Conservation (phyloP, 2,113 vertebrate genomes). For the Myxocyprinus asiaticus region DNA sequence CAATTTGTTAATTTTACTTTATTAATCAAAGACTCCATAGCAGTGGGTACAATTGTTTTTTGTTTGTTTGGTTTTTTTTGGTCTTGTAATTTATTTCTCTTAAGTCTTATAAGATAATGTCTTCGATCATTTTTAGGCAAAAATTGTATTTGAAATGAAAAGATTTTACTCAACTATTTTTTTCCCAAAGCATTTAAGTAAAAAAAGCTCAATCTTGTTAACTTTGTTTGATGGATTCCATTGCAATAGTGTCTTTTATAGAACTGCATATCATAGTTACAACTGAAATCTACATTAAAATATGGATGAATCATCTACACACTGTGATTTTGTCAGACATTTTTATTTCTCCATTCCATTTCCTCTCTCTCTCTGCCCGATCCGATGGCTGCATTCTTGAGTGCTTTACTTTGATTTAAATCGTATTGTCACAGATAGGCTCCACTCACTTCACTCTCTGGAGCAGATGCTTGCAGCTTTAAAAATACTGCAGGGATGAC, state of each 20-base stretch:
- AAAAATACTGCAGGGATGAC: constrained; percentile 15
- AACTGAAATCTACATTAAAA: constrained; percentile 34
- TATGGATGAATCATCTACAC: constrained; percentile 7
- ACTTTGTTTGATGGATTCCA: not conserved
- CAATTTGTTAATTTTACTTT: not conserved
- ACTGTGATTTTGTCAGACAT: not conserved
- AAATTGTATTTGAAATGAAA: not conserved
- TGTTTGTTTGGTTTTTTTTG: too few species aligned
- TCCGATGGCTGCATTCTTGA: not conserved
- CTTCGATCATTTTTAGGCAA: not conserved
- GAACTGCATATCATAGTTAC: not conserved
- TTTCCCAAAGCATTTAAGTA: too few species aligned
- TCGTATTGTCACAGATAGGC: constrained; percentile 14
- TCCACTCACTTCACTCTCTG: constrained; percentile 13
- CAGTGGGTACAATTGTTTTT: too few species aligned
- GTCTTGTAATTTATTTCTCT: too few species aligned
- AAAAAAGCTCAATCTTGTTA: not conserved
- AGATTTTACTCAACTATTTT: too few species aligned
- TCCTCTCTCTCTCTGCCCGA: too few species aligned
- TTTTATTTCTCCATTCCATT: not conserved
- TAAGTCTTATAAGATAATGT: too few species aligned
- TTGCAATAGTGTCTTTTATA: not conserved
- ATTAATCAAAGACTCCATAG: too few species aligned
- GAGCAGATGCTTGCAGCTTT: constrained; percentile 13
- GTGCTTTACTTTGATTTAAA: constrained; percentile 9